Percentiles rank a stretch among this genome's conserved stretches.
phyloP scores from a whole-genome alignment of 2,797 vertebrate genomes.

The Triplophysa yarkandensis region DNA sequence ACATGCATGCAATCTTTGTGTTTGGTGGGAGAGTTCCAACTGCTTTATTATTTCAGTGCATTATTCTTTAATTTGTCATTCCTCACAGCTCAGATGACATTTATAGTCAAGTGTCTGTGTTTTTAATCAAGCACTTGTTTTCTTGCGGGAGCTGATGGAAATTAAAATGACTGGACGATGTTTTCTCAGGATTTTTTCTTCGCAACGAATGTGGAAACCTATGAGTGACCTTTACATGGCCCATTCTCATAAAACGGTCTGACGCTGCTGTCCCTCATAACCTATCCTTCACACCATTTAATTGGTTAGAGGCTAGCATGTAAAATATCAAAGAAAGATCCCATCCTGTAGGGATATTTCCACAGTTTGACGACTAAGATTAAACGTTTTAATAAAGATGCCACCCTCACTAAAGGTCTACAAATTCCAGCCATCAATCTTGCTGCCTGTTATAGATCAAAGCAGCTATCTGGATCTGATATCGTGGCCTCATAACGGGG shows the following conservation, averaged over 20 bases:
- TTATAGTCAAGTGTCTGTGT: not conserved
- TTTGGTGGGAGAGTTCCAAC: not conserved
- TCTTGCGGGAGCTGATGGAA: not conserved
- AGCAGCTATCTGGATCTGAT: conserved; percentile 31
- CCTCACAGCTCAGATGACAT: conserved; percentile 8
- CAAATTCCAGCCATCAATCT: conserved; percentile 2
- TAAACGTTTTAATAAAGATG: conserved; percentile 36
- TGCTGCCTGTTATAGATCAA: conserved; percentile 24
- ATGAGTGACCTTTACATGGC: conserved; percentile 29
- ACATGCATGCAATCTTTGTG: not conserved
- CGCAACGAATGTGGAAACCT: not conserved
- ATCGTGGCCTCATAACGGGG: not conserved
- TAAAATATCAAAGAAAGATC: conserved; percentile 33
- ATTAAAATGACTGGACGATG: not conserved
- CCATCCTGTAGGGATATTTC: conserved; percentile 12
- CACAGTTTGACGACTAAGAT: conserved; percentile 19
- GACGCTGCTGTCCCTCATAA: not conserved
- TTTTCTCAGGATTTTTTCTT: not conserved
- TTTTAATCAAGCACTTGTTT: conserved; percentile 12
- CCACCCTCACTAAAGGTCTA: not conserved
- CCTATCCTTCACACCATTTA: conserved; percentile 19
- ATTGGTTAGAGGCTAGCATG: conserved; percentile 19
- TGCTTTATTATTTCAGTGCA: conserved; percentile 14
- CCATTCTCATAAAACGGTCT: conserved; percentile 22
- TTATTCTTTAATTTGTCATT: conserved; percentile 22